These are phyloP conservation scores for Scaptomyza cyrtandrae DNA, from an alignment of 2,888 invertebrate species.

Conservation along the genomic window DNA sequence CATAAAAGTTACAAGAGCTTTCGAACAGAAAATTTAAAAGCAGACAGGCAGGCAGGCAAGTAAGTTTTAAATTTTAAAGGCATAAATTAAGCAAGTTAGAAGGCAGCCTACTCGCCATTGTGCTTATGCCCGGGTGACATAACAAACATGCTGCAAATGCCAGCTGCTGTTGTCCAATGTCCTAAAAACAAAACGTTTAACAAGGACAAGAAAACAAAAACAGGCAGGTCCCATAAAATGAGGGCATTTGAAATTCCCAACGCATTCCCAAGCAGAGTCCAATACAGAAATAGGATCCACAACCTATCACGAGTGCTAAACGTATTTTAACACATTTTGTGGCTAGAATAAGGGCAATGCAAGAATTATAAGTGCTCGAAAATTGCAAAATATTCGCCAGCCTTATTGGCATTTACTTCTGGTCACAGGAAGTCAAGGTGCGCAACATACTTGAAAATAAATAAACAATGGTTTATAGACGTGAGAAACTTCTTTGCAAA, in stretches of 20 bases:
- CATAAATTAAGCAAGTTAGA: constrained; percentile 64
- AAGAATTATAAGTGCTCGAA: constrained; percentile 46
- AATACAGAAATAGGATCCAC: constrained; percentile 13
- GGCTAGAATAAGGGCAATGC: constrained; percentile 32
- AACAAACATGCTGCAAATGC: constrained; percentile 62
- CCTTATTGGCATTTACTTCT: constrained; percentile 48
- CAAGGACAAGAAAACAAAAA: constrained; percentile 20
- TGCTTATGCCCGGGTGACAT: constrained; percentile 43
- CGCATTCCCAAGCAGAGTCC: constrained; percentile 60
- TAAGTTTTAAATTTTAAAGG: constrained; percentile 60
- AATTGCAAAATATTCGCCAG: constrained; percentile 49
- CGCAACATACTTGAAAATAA: background rate
- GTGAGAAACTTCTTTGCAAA: constrained; percentile 16
- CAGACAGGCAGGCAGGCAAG: constrained; percentile 15
- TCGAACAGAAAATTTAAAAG: constrained; percentile 53
- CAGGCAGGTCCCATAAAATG: constrained; percentile 44
- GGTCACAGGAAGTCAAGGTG: constrained; percentile 12
- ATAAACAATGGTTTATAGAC: constrained; percentile 15
- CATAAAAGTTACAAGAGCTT: constrained; percentile 60
- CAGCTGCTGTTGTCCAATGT: constrained; percentile 51
- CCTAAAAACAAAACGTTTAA: constrained; percentile 23
- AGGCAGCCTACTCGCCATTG: constrained; percentile 22
- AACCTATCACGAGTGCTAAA: constrained; percentile 33
- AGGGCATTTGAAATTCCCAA: constrained; percentile 71
- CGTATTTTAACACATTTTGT: constrained; percentile 51